A percentile compares a stretch with the other conserved stretches of the same genome.
These are phyloP conservation scores for Misgurnus anguillicaudatus DNA, from an alignment of 2,113 vertebrate genomes.

Conservation along the genomic window DNA sequence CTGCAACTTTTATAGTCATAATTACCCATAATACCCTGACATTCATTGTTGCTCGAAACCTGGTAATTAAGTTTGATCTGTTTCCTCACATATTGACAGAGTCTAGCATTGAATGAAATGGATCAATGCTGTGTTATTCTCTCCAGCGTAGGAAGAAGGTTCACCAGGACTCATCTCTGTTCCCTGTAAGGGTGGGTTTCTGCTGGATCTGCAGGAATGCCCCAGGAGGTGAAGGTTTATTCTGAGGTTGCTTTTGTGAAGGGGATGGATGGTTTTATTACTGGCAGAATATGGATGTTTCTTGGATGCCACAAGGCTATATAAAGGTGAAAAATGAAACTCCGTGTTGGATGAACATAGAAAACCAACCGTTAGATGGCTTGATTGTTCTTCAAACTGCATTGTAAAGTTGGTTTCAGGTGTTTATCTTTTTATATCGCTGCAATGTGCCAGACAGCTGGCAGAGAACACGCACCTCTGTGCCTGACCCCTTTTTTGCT, in stretches of 20 bases:
- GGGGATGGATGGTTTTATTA: constrained; percentile 14
- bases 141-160: constrained; percentile 45
- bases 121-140: background rate
- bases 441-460: constrained; percentile 7
- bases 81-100: constrained; percentile 1
- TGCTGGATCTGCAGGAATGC: constrained; percentile 61
- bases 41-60: background rate
- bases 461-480: background rate
- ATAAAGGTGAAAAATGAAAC: constrained; percentile 15
- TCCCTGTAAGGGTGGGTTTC: constrained; percentile 50
- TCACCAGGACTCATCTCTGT: constrained; percentile 52
- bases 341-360: constrained; percentile 10
- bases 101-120: background rate
- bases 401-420: background rate
- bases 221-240: constrained; percentile 6
- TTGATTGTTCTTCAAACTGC: constrained; percentile 13
- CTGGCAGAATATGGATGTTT: constrained; percentile 6
- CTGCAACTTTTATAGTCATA: background rate
- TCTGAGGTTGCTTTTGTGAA: constrained; percentile 3
- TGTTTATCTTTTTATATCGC: background rate
- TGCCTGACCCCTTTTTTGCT: constrained; percentile 9
- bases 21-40: background rate
- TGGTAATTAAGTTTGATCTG: constrained; percentile 20
- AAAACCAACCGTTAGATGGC: background rate
- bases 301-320: background rate